Percentiles rank a stretch among this genome's conserved stretches.
These are phyloP conservation scores for Zhengitettix transpicula DNA, from an alignment of 2,888 invertebrate species.

Conservation along the genomic window DNA sequence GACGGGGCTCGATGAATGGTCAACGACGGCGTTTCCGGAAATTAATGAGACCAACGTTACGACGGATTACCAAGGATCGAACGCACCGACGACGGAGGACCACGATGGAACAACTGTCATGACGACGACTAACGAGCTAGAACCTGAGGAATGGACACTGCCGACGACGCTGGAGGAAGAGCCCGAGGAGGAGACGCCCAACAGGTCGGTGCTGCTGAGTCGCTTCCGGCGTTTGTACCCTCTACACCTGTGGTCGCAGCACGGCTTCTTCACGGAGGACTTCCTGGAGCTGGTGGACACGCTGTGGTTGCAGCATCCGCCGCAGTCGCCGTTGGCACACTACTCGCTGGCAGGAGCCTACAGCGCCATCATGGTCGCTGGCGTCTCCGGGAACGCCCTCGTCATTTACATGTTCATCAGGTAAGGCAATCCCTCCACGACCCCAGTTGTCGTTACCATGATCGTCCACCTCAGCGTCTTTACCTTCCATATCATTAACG, in stretches of 20 bases:
- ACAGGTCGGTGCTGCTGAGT: conserved; percentile 2
- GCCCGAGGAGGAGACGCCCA: not conserved
- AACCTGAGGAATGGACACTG: not conserved
- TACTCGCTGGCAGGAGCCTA: conserved; percentile 44
- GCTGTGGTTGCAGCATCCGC: conserved; percentile 55
- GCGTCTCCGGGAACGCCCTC: conserved; percentile 51
- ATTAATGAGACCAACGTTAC: too few relatives aligned
- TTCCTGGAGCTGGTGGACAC: conserved; percentile 43
- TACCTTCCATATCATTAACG: too few relatives aligned
- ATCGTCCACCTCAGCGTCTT: too few relatives aligned
- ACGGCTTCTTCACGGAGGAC: conserved; percentile 38
- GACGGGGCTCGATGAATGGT: too few relatives aligned
- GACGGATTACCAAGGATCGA: too few relatives aligned
- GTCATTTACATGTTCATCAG: conserved; percentile 56
- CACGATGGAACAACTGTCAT: not conserved
- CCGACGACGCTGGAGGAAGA: not conserved
- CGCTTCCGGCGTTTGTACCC: conserved; percentile 23
- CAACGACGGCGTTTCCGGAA: too few relatives aligned
- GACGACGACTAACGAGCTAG: not conserved
- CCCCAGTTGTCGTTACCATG: too few relatives aligned
- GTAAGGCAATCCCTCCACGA: conserved; percentile 29
- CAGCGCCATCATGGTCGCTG: conserved; percentile 41
- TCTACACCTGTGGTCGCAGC: conserved; percentile 30
- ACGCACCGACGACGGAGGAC: too few relatives aligned
- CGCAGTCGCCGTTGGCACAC: conserved; percentile 39